These are phyloP conservation scores for Cheilosia vernalis DNA, from an alignment of 2,888 invertebrate genomes.

Conservation along the genomic window DNA sequence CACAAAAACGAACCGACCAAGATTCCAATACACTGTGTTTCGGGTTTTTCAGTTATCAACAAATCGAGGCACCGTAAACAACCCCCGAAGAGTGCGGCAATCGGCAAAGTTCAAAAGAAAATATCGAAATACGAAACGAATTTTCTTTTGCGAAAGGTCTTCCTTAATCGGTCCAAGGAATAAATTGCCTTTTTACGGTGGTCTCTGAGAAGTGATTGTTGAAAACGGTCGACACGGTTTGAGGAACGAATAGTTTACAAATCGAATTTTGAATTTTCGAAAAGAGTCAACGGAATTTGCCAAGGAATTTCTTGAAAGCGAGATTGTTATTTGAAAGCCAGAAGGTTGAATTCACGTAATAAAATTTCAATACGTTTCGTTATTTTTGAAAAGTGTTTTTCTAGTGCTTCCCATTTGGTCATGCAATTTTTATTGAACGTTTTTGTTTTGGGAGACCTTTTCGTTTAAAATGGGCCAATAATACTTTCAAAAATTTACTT, in stretches of 20 bases:
- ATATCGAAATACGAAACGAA: constrained; percentile 24
- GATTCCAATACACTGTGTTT: constrained; percentile 60
- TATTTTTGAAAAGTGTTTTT: constrained; percentile 37
- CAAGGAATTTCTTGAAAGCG: neutral
- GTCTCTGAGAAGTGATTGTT: neutral
- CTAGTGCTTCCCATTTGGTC: neutral
- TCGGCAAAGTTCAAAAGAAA: constrained; percentile 32
- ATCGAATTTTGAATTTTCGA: constrained; percentile 13
- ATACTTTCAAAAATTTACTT: neutral
- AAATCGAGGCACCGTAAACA: constrained; percentile 79
- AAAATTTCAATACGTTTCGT: neutral
- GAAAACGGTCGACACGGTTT: constrained; percentile 7
- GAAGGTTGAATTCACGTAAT: neutral
- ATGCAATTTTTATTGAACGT: neutral
- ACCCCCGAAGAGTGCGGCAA: constrained; percentile 56
- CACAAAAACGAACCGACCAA: constrained; percentile 38
- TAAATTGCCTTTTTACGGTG: neutral
- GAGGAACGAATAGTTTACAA: neutral
- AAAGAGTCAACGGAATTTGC: neutral
- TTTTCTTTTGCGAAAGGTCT: constrained; percentile 34
- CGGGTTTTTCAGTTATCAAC: constrained; percentile 79
- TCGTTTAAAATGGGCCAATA: neutral
- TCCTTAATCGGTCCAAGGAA: constrained; percentile 10
- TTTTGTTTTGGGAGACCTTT: neutral
- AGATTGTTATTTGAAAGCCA: constrained; percentile 5